phyloP scores from a whole-genome alignment of 2,797 vertebrate genomes.

The Chiroxiphia lanceolata region DNA sequence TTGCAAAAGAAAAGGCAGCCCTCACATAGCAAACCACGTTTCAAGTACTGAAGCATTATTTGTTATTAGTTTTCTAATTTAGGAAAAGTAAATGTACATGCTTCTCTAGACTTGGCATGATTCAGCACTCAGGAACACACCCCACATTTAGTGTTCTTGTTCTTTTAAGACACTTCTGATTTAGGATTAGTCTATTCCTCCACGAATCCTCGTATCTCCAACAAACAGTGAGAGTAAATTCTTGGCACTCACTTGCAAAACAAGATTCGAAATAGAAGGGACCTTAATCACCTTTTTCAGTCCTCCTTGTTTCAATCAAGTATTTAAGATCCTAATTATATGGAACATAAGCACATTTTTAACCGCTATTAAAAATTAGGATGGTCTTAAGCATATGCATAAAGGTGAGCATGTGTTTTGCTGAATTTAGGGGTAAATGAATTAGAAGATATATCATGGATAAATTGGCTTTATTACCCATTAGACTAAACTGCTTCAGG shows the following conservation, averaged over 20 bases:
- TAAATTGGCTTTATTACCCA: neutral
- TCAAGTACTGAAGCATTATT: neutral
- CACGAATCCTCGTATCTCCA: neutral
- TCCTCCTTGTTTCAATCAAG: neutral
- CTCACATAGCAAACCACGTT: neutral
- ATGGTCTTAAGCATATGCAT: neutral
- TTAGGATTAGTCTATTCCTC: neutral
- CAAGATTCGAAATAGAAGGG: neutral
- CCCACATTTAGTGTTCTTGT: neutral
- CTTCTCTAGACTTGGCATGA: neutral
- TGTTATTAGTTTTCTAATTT: constrained; percentile 18
- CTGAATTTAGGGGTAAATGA: constrained; percentile 11
- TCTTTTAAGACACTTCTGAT: neutral
- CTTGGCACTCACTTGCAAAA: neutral
- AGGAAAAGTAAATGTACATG: neutral
- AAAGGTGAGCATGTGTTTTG: neutral
- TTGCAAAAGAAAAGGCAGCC: neutral
- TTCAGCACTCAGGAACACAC: constrained; percentile 12
- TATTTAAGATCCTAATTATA: neutral
- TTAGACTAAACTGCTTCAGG: neutral
- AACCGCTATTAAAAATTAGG: neutral
- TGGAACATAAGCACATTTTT: neutral
- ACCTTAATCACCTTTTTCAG: neutral
- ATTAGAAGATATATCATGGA: neutral
- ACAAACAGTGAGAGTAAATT: neutral